These are phyloP conservation scores for Pitta sordida DNA, from an alignment of 2,113 vertebrate genomes.

Conservation along the genomic window DNA sequence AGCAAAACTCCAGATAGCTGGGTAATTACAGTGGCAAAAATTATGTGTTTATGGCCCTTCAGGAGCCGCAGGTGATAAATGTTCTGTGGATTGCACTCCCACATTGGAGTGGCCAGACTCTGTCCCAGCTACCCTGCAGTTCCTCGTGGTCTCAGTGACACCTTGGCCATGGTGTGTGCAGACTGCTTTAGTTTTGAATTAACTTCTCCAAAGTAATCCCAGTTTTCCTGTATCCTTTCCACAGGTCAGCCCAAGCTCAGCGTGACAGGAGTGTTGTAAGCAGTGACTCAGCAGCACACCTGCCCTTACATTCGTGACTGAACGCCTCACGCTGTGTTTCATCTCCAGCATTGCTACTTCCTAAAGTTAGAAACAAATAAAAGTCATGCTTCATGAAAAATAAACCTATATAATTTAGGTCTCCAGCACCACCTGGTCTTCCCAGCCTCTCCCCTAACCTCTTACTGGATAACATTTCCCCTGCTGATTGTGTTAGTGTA, in stretches of 20 bases:
- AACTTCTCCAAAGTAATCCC: neutral
- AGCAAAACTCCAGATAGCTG: constrained; percentile 36
- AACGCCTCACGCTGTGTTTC: neutral
- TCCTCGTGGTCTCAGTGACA: neutral
- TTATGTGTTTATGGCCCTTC: constrained; percentile 2
- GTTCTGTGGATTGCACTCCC: constrained; percentile 15
- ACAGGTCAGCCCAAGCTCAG: neutral
- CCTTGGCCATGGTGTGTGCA: neutral
- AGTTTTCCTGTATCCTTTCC: neutral
- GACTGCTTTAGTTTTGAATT: neutral
- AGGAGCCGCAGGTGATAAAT: constrained; percentile 46
- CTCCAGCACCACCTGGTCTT: neutral
- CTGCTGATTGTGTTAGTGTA: constrained; percentile 5
- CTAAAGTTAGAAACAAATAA: constrained; percentile 15
- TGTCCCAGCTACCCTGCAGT: neutral
- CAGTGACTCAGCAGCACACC: neutral
- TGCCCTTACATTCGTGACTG: neutral
- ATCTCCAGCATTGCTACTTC: neutral
- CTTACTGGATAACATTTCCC: constrained; percentile 9
- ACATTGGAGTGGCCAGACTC: neutral
- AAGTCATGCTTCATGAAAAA: constrained; percentile 2
- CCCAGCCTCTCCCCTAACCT: neutral
- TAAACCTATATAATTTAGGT: neutral
- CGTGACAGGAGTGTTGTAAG: rapidly evolving
- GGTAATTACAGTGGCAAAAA: constrained; percentile 56